Conservation (phyloP, 2,888 invertebrate genomes). For the Chirona hameri region DNA sequence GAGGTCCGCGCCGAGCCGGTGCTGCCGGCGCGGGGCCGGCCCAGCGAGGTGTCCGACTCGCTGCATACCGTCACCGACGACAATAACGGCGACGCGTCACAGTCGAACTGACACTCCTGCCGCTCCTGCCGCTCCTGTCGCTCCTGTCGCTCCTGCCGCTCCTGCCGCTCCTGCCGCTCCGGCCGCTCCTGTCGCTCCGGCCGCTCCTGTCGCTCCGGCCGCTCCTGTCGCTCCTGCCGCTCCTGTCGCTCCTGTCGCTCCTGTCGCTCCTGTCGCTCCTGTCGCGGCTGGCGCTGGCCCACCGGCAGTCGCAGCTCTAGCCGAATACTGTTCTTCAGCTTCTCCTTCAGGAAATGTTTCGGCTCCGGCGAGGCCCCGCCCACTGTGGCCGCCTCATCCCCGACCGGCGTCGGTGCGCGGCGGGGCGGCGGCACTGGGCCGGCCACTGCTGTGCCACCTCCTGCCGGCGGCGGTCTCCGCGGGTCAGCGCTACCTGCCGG, state of each 20-base stretch:
- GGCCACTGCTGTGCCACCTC: neutral
- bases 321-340: slow-evolving; percentile 44
- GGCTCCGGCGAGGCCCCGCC: slow-evolving; percentile 33
- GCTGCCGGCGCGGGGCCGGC: slow-evolving; percentile 5
- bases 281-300: slow-evolving; percentile 38
- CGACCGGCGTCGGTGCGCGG: neutral
- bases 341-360: slow-evolving; percentile 44
- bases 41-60: neutral
- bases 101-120: neutral
- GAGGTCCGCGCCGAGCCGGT: neutral
- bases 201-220: slow-evolving; percentile 31
- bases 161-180: slow-evolving; percentile 32
- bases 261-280: slow-evolving; percentile 35
- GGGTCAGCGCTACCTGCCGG: neutral
- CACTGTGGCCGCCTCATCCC: neutral
- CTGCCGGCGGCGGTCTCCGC: neutral
- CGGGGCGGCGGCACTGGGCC: neutral
- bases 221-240: slow-evolving; percentile 36
- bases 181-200: slow-evolving; percentile 32
- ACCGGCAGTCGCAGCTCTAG: slow-evolving; percentile 43
- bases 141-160: slow-evolving; percentile 37
- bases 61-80: too few species aligned
- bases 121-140: too few species aligned
- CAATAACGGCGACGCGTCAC: too few species aligned
- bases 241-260: slow-evolving; percentile 32